Evolutionary conservation across 2,113 vertebrate species (phyloP), one percentile per base, ranked within the genome.

Genomic region (Scartelaos histophorus): DNA sequence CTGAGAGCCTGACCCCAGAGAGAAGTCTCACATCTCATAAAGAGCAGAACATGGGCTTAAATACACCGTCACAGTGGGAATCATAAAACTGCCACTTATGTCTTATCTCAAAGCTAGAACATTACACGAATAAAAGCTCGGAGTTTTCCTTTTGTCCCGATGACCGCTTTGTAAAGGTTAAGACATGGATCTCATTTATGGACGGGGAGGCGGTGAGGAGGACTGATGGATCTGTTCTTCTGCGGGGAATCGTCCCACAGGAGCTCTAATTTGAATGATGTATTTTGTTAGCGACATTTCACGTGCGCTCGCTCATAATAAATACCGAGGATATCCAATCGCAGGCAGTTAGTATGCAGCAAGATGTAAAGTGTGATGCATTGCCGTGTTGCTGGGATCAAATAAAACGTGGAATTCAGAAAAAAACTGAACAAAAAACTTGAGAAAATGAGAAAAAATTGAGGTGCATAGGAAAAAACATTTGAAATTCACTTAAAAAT

Each of bases 11-110:
- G 53, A 46, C 66, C 65, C 53, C 73, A 19, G 49, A 69, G 74
- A 19, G 61, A 34, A 80, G 65, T 45, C 64, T 53, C 67, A 45
- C 5, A 9, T 81, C 68, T 69, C 78, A 73, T 76, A 68, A 70
- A 84, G 74, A 81, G 72, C 70, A 71, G 82, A 82, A 75, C 84
- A 74, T 16, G 78, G 72, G 82, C 78, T 86, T 86, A 83, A 86
- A 79, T 73, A 70, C 70, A 80, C 61, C 35, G 74, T 79, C 69
- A 19, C 76, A 73, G 46, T 74, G 84, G 79, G 75, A 69, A 70
- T 65, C 70, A 62, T 67, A 58, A 82, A 76, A 24, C 66, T 79
- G 74, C 61, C 74, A 71, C 65, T 24, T 70, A 65, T 73, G 60
- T 22, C 13, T 67, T 22, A n/a, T 38, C 67, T 69, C 49, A 1